Percentiles rank a stretch among this genome's conserved stretches.
These are phyloP conservation scores for Scomberomorus guttatus DNA, from an alignment of 2,797 vertebrate genomes.

Conservation along the genomic window DNA sequence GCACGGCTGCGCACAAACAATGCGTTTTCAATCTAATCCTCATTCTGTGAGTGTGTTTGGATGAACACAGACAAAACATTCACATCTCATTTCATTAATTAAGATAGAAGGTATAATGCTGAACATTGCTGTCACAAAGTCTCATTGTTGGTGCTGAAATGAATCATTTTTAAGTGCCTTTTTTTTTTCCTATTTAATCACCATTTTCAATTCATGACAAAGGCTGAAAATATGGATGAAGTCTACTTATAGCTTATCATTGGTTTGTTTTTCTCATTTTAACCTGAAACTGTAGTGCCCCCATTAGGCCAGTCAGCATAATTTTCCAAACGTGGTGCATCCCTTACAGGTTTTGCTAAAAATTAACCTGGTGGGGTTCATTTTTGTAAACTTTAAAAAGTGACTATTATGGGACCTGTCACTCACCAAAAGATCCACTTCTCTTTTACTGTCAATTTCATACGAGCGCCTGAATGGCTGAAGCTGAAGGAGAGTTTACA, in stretches of 20 bases:
- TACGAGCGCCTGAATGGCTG: background rate
- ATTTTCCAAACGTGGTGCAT: conserved; percentile 2
- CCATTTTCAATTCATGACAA: conserved; percentile 11
- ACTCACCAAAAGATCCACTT: background rate
- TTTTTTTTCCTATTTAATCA: background rate
- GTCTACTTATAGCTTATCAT: background rate
- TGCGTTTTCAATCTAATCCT: conserved; percentile 26
- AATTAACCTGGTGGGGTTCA: background rate
- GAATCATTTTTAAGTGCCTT: background rate
- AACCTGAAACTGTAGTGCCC: conserved; percentile 47
- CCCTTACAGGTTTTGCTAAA: background rate
- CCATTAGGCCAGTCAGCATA: conserved; percentile 32
- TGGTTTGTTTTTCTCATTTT: background rate
- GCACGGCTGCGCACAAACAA: background rate
- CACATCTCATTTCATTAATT: conserved; percentile 14
- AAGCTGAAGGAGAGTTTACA: conserved; percentile 4
- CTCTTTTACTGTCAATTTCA: background rate
- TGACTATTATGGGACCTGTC: background rate
- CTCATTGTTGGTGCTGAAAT: conserved; percentile 1
- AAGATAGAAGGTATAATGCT: background rate
- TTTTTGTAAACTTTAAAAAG: background rate
- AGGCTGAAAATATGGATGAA: background rate
- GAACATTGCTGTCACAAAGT: background rate
- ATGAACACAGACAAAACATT: conserved; percentile 6
- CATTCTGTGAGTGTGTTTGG: background rate